Conservation (phyloP, 2,797 vertebrate species). For the Helicolenus hilgendorfi region DNA sequence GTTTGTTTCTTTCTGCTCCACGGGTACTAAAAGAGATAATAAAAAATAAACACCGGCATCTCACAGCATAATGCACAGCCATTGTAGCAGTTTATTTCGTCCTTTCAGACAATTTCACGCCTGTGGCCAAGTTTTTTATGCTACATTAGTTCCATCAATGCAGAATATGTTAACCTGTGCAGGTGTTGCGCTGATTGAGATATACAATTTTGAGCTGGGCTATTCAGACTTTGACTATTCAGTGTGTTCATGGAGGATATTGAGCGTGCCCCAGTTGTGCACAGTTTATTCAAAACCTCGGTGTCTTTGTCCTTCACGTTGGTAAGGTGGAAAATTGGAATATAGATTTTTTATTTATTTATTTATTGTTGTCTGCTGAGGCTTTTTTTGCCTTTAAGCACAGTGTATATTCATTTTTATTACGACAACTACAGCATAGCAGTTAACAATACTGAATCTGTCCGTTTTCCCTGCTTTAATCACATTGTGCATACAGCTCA, state of each 20-base stretch:
- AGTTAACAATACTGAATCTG: background rate
- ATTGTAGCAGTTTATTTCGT: background rate
- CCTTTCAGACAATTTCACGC: background rate
- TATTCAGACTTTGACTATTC: background rate
- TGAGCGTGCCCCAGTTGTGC: background rate
- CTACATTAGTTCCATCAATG: background rate
- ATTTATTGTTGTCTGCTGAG: background rate
- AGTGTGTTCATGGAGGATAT: background rate
- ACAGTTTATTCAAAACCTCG: background rate
- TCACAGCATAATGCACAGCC: background rate
- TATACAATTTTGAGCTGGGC: background rate
- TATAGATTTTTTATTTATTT: background rate
- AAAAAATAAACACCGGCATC: background rate
- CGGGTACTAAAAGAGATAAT: background rate
- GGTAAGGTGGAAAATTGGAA: background rate
- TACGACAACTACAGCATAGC: background rate
- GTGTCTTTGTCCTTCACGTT: background rate
- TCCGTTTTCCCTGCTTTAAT: background rate
- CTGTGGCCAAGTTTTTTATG: background rate
- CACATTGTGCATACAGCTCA: background rate
- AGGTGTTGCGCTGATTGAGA: conserved; percentile 5
- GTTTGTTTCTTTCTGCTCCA: background rate
- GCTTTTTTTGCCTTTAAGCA: background rate
- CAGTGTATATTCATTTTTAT: background rate
- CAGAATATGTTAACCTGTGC: background rate